These are phyloP conservation scores for Agrochola circellaris DNA, from an alignment of 2,888 invertebrate species.

Conservation along the genomic window DNA sequence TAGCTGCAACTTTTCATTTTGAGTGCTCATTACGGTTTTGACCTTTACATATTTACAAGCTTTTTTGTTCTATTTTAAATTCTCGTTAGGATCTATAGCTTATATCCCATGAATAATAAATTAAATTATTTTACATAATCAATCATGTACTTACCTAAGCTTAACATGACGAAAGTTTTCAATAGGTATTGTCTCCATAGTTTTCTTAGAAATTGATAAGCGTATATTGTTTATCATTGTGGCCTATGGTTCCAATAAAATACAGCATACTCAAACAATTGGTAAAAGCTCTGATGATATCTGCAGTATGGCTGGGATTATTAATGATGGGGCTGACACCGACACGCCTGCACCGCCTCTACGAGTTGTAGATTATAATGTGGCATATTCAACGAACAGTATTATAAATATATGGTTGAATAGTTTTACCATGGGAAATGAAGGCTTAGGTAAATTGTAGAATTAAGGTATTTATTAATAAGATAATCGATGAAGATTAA, in stretches of 20 bases:
- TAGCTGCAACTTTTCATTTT: conserved; percentile 33
- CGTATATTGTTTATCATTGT: neutral
- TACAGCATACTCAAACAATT: conserved; percentile 66
- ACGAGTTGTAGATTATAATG: conserved; percentile 65
- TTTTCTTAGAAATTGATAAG: conserved; percentile 30
- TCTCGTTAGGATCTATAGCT: neutral
- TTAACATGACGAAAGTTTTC: neutral
- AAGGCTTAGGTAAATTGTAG: neutral
- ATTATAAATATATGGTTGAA: conserved; percentile 30
- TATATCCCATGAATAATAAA: neutral
- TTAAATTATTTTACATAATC: conserved; percentile 7
- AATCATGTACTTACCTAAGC: neutral
- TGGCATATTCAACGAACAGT: conserved; percentile 37
- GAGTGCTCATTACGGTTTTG: conserved; percentile 25
- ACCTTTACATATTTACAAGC: neutral
- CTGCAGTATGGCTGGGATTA: conserved; percentile 72
- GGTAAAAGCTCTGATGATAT: conserved; percentile 68
- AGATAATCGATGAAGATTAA: conserved; percentile 20
- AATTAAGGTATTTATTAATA: conserved; percentile 11
- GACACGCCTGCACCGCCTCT: conserved; percentile 75
- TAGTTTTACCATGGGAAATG: conserved; percentile 10
- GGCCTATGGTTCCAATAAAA: conserved; percentile 41
- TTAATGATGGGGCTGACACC: conserved; percentile 75
- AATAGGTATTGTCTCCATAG: conserved; percentile 17
- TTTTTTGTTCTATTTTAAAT: neutral